phyloP scores from a whole-genome alignment of 2,113 vertebrate genomes.

The Megaleporinus macrocephalus region DNA sequence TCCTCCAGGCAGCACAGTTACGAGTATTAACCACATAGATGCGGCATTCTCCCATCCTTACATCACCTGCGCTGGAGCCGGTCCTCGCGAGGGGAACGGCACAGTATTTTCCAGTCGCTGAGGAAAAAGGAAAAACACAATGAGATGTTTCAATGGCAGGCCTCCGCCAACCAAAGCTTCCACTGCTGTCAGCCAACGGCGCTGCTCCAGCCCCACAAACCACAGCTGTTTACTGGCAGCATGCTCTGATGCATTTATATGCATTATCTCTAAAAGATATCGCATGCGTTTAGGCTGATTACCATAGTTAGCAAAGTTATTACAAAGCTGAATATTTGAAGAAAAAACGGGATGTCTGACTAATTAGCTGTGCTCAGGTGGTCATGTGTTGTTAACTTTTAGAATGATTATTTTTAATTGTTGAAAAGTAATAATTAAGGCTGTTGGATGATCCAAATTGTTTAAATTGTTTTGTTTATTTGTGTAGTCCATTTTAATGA shows the following conservation, averaged over 20 bases:
- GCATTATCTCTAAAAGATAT: neutral
- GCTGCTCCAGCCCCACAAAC: slow-evolving; percentile 54
- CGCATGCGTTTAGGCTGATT: neutral
- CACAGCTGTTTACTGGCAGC: slow-evolving; percentile 46
- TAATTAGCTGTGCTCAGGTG: too few species aligned
- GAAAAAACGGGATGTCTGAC: neutral
- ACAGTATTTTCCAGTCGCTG: neutral
- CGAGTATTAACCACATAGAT: neutral
- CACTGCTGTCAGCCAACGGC: slow-evolving; percentile 53
- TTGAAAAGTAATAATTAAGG: too few species aligned
- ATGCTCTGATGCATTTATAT: slow-evolving; percentile 9
- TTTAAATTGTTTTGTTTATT: too few species aligned
- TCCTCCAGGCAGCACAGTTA: neutral
- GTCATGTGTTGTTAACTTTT: too few species aligned
- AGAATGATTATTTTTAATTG: too few species aligned
- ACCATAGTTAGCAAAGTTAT: neutral
- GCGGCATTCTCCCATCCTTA: neutral
- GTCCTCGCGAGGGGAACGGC: neutral
- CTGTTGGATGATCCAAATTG: too few species aligned
- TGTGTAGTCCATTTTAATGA: too few species aligned
- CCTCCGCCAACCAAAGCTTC: slow-evolving; percentile 59
- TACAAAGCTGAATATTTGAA: neutral
- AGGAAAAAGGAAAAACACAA: neutral
- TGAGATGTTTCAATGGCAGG: slow-evolving; percentile 52
- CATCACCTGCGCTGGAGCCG: neutral